These are phyloP conservation scores for Linyphia triangularis DNA, from an alignment of 2,888 invertebrate genomes.

Conservation along the genomic window DNA sequence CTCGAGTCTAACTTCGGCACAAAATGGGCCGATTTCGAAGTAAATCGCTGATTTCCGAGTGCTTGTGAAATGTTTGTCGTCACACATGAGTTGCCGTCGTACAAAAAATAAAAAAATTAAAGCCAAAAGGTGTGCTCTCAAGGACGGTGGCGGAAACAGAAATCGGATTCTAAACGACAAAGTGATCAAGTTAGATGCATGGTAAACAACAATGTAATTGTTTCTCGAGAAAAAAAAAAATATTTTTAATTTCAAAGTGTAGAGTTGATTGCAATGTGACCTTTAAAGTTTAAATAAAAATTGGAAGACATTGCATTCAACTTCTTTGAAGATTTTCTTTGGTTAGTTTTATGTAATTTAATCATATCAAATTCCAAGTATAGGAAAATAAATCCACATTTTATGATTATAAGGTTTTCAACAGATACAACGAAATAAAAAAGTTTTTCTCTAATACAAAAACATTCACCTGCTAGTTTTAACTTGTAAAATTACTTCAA, in stretches of 20 bases:
- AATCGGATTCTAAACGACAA: constrained; percentile 51
- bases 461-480: too few species aligned
- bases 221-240: background rate
- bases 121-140: constrained; percentile 45
- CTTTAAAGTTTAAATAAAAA: too few species aligned
- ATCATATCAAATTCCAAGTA: too few species aligned
- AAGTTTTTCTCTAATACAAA: too few species aligned
- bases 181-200: background rate
- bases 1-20: constrained; percentile 42
- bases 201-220: constrained; percentile 3
- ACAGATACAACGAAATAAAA: too few species aligned
- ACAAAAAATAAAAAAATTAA: background rate
- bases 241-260: background rate
- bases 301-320: too few species aligned
- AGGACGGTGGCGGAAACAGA: constrained; percentile 58
- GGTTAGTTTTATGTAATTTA: too few species aligned
- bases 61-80: constrained; percentile 57
- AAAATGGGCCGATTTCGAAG: constrained; percentile 69
- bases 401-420: too few species aligned
- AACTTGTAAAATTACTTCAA: too few species aligned
- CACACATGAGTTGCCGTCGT: constrained; percentile 42
- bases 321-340: too few species aligned
- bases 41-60: constrained; percentile 73
- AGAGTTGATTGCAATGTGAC: too few species aligned
- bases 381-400: too few species aligned